Conservation (phyloP, 2,888 invertebrate genomes). For the Periphyllus acericola region DNA sequence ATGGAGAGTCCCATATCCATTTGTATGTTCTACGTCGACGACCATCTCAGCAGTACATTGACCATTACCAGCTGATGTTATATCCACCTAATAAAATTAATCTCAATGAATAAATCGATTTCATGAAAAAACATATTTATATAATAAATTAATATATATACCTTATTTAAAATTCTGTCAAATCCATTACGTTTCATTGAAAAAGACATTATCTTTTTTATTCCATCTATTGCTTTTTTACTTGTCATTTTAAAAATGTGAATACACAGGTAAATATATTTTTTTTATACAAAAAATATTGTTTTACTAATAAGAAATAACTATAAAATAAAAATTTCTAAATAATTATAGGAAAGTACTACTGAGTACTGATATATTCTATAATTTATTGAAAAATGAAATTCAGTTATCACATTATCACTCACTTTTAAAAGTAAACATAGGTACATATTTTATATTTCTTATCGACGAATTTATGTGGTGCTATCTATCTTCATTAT, state of each 20-base stretch:
- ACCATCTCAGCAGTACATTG: constrained; percentile 79
- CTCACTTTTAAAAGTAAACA: not conserved
- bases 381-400: too few relatives aligned
- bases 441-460: too few relatives aligned
- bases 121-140: not conserved
- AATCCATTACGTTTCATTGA: constrained; percentile 30
- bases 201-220: constrained; percentile 3
- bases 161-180: constrained; percentile 29
- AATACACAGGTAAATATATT: too few relatives aligned
- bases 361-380: too few relatives aligned
- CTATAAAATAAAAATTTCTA: too few relatives aligned
- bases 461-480: too few relatives aligned
- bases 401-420: not conserved
- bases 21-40: constrained; percentile 79
- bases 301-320: too few relatives aligned
- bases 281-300: too few relatives aligned
- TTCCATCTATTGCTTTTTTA: not conserved
- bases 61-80: constrained; percentile 75
- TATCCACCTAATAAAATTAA: constrained; percentile 67
- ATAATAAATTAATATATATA: not conserved
- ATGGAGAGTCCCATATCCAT: constrained; percentile 79
- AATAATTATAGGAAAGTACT: too few relatives aligned
- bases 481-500: too few relatives aligned
- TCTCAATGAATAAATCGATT: too few relatives aligned
- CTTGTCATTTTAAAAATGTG: not conserved